These are phyloP conservation scores for Eurystomus gularis DNA, from an alignment of 2,113 vertebrate genomes.

Conservation along the genomic window DNA sequence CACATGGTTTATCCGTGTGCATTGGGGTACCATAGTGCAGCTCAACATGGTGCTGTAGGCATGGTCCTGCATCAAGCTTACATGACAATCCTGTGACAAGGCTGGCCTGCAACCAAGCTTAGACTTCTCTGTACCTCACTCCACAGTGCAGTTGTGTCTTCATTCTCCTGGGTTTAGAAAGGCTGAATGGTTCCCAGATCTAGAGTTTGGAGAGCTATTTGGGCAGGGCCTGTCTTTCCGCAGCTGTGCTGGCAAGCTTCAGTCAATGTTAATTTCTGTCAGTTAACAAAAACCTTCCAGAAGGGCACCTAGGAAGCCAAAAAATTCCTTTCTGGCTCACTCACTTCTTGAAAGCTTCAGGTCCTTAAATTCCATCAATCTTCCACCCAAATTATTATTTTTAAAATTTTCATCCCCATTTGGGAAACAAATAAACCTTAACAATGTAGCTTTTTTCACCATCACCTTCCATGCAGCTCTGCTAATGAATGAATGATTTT, in stretches of 20 bases:
- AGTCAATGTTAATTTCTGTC: not conserved
- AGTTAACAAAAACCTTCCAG: conserved; percentile 1
- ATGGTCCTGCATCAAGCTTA: not conserved
- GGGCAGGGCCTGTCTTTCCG: not conserved
- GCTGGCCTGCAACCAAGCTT: not conserved
- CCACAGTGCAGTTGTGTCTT: not conserved
- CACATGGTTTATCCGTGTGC: rapidly evolving
- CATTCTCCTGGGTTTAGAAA: not conserved
- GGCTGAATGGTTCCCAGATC: not conserved
- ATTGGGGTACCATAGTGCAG: not conserved
- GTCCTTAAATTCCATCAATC: not conserved
- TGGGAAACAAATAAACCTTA: not conserved
- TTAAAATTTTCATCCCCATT: not conserved
- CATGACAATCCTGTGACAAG: not conserved
- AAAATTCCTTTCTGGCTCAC: not conserved
- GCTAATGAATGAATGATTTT: not conserved
- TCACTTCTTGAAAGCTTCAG: not conserved
- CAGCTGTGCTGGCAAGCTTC: conserved; percentile 27
- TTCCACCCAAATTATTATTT: not conserved
- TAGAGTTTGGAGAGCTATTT: not conserved
- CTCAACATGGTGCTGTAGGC: rapidly evolving
- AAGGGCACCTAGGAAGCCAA: not conserved
- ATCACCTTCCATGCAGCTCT: not conserved
- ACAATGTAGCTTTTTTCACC: not conserved
- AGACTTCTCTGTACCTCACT: not conserved